Evolutionary conservation across 1,140 invertebrate genomes (phyloP), one percentile per base, ranked within the genome.

Genomic region (Drosophila bipectinata): DNA sequence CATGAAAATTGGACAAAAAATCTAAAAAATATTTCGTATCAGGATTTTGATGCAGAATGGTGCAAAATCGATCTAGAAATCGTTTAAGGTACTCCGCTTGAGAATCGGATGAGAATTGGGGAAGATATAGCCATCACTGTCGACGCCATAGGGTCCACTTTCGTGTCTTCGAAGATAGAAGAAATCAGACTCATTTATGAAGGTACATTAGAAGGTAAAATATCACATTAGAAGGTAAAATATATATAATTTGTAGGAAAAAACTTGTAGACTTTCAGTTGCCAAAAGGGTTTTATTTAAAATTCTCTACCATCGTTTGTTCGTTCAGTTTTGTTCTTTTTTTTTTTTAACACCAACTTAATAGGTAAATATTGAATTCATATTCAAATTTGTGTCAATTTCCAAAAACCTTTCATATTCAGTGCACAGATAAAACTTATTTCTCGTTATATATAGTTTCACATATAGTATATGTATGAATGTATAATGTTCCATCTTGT

Each of bases 281-380:
- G 84, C 84, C 83, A 89, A 88, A 88, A 88, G 88, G 83, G 83
- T 89, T 88, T 88, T 87, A 88, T 88, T 88, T 88, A 88, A 88
- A 88, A 88, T 80, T 61, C 76, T 66, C 79, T 88, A 88, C 79
- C 69, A 63, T 76, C 58, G 15, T 77, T 71, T 80, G 68, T 63
- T 57, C 28, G 57, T 14, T 12, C 12, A 37, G 57, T 79, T 63
- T 53, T 59, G 57, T 54, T 48, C 56, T 53, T 45, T 68, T 55
- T 54, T 55, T 54, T 58, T 90, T 89, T 90, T 90, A 90, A 90
- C 85, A 90, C 77, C 85, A 81, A 90, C 80, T 85, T 82, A 90
- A 52, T 68, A 76, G 79, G 66, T 90, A 90, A 79, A 79, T 74
- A 49, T 88, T 79, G 72, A 72, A 76, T 74, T 64, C 73, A 87